These are phyloP conservation scores for Aphidoletes aphidimyza DNA, from an alignment of 2,888 invertebrate genomes.

Conservation along the genomic window DNA sequence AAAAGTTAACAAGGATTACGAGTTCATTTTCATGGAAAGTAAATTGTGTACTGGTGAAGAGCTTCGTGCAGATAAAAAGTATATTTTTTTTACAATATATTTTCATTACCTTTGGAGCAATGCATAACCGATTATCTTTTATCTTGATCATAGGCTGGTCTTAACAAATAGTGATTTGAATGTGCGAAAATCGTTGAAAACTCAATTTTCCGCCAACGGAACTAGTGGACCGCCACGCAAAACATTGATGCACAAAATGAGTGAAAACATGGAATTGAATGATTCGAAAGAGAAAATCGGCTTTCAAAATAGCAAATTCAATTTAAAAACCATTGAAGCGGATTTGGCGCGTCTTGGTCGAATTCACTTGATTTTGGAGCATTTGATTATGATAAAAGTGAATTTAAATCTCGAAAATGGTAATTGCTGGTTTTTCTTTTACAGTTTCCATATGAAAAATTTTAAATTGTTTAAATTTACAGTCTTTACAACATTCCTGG, in stretches of 20 bases:
- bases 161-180: constrained; percentile 57
- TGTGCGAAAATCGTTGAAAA: constrained; percentile 63
- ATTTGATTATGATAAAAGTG: constrained; percentile 64
- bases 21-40: constrained; percentile 64
- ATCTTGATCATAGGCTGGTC: neutral
- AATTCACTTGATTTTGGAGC: constrained; percentile 64
- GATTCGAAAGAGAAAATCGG: constrained; percentile 59
- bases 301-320: constrained; percentile 64
- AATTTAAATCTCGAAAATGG: constrained; percentile 64
- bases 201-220: neutral
- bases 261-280: neutral
- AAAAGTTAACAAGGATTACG: constrained; percentile 65
- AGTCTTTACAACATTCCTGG: constrained; percentile 63
- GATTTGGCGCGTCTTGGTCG: constrained; percentile 63
- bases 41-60: constrained; percentile 63
- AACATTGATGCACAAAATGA: constrained; percentile 45
- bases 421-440: constrained; percentile 57
- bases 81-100: neutral
- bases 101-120: neutral
- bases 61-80: constrained; percentile 58
- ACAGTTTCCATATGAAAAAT: no score
- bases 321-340: constrained; percentile 60
- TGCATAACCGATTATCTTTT: no score
- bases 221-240: neutral
- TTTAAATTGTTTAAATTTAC: no score